phyloP scores from a whole-genome alignment of 2,888 invertebrate species.

The Operophtera brumata region DNA sequence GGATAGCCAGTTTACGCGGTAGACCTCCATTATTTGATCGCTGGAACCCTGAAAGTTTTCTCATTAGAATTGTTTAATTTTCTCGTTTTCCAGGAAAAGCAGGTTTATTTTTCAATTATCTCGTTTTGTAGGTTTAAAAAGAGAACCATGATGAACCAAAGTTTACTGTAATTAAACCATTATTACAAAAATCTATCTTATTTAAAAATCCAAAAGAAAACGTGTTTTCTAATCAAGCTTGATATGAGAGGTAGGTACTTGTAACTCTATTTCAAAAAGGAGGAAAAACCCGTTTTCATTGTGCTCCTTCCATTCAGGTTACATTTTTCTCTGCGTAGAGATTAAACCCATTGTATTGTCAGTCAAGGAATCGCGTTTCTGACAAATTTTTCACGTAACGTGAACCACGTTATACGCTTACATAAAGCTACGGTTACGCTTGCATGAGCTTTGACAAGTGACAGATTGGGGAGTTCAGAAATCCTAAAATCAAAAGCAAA shows the following conservation, averaged over 20 bases:
- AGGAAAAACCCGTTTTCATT: slow-evolving; percentile 28
- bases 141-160: slow-evolving; percentile 1
- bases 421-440: background rate
- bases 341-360: slow-evolving; percentile 74
- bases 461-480: background rate
- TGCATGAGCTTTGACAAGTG: background rate
- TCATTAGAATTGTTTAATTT: slow-evolving; percentile 55
- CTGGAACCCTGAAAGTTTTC: slow-evolving; percentile 47
- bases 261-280: slow-evolving; percentile 21
- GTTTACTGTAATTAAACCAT: background rate
- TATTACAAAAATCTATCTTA: background rate
- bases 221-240: background rate
- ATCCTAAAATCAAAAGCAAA: no score
- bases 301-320: slow-evolving; percentile 48
- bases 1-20: slow-evolving; percentile 32
- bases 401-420: slow-evolving; percentile 40
- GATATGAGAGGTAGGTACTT: slow-evolving; percentile 10
- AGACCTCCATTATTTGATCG: slow-evolving; percentile 46
- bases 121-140: slow-evolving; percentile 4
- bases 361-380: slow-evolving; percentile 69
- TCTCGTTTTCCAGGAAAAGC: slow-evolving; percentile 38
- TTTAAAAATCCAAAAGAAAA: background rate
- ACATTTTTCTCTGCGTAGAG: slow-evolving; percentile 61
- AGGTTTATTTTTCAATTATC: slow-evolving; percentile 13
- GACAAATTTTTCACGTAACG: slow-evolving; percentile 62